These are phyloP conservation scores for Maconellicoccus hirsutus DNA, from an alignment of 1,140 invertebrate species.

Conservation along the genomic window DNA sequence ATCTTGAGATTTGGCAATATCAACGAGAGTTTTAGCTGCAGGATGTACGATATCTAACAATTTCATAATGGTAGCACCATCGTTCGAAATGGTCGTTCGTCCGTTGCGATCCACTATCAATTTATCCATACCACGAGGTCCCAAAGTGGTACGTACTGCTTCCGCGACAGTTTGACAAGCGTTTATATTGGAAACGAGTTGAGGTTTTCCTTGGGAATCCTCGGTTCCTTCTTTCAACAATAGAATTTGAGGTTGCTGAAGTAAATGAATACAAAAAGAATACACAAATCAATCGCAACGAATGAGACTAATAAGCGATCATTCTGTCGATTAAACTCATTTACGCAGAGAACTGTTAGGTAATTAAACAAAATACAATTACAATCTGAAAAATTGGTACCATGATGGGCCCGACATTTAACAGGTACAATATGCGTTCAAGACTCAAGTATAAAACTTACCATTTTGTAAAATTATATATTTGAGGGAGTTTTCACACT, in stretches of 20 bases:
- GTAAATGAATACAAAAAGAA: constrained; percentile 29
- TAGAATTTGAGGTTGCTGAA: constrained; percentile 94
- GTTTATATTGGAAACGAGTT: constrained; percentile 97
- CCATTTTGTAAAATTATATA: too few species aligned
- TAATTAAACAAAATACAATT: too few species aligned
- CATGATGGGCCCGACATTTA: too few species aligned
- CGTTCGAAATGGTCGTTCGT: constrained; percentile 95
- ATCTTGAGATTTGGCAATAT: constrained; percentile 99
- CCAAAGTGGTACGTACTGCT: constrained; percentile 90
- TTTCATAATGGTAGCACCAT: constrained; percentile 98
- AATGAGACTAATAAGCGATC: too few species aligned
- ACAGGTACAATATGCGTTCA: too few species aligned
- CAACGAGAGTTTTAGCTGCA: constrained; percentile 92
- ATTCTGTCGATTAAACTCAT: too few species aligned
- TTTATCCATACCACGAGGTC: constrained; percentile 99
- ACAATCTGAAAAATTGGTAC: too few species aligned
- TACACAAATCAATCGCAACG: too few species aligned
- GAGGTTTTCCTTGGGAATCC: constrained; percentile 86
- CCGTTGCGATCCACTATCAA: constrained; percentile 83
- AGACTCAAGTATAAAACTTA: too few species aligned
- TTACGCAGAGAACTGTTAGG: too few species aligned
- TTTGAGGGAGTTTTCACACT: too few species aligned
- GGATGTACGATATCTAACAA: constrained; percentile 94
- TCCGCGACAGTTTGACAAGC: constrained; percentile 95
- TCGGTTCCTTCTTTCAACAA: constrained; percentile 97